Evolutionary conservation across 2,888 invertebrate species (phyloP), one percentile per base, ranked within the genome.

Genomic region (Siphlonurus alternatus): DNA sequence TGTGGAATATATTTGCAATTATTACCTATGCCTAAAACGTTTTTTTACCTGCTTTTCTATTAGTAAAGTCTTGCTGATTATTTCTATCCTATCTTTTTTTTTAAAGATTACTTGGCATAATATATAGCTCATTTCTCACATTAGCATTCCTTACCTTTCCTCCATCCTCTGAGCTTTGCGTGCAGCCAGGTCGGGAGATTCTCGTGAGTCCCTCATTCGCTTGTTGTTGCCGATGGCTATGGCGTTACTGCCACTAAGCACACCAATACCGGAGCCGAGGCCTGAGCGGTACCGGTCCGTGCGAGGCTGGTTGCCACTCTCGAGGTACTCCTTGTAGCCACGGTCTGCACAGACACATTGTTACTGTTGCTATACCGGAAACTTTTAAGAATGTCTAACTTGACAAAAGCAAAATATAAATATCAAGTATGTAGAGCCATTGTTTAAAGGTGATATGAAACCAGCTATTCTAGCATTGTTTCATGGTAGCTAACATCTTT

Each of bases 281-380:
- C 38, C 38, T 10, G 7, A 5, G n/a, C 56, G 56, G n/a, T 56
- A 56, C 5, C 56, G n/a, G n/a, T 56, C 56, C 15, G 38, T 15
- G n/a, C 56, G 56, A 56, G 56, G 19, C 7, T 22, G 25, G 19
- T 15, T 15, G 20, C 56, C 20, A 20, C 56, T 75, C 63, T 74
- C 75, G 25, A 73, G 68, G 67, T 76, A 75, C 69, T 77, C 76
- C 67, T 73, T 75, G 65, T 76, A 77, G 1, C 76, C 76, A 38
- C 76, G 72, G 71, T 77, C 76, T 75, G 63, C 59, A 66, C 67
- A 5, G 24, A 68, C 25, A 54, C 51, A 22, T 51, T 22, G 25
- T 61, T 23, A n/a, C n/a, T n/a, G n/a, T n/a, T n/a, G n/a, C n/a
- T n/a, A n/a, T n/a, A n/a, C n/a, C n/a, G n/a, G n/a, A n/a, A n/a